A percentile compares a stretch with the other conserved stretches of the same genome.
Conservation (phyloP, 2,888 invertebrate species). For the Spodoptera picta region DNA sequence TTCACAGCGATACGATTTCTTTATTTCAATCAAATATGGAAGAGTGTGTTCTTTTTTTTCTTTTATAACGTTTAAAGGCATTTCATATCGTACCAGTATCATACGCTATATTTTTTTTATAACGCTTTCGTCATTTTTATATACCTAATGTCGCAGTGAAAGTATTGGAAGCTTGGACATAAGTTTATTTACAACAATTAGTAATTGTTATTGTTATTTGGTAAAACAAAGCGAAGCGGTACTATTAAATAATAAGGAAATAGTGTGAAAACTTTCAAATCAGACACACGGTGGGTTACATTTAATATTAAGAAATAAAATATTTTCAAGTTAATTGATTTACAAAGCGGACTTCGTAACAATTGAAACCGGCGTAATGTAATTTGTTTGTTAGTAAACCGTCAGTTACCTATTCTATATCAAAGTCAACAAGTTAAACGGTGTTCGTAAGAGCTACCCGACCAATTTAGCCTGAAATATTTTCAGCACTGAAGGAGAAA, state of each 20-base stretch:
- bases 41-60: background rate
- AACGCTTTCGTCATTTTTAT: no score
- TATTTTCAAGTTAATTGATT: slow-evolving; percentile 39
- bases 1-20: no score
- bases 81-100: slow-evolving; percentile 1
- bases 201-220: slow-evolving; percentile 4
- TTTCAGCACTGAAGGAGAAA: slow-evolving; percentile 66
- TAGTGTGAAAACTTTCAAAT: slow-evolving; percentile 28
- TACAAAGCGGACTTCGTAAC: slow-evolving; percentile 28
- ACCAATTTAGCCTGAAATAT: slow-evolving; percentile 64
- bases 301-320: slow-evolving; percentile 33
- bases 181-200: background rate
- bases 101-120: background rate
- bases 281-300: slow-evolving; percentile 15
- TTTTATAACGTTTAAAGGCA: background rate
- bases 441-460: slow-evolving; percentile 58
- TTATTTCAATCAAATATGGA: background rate
- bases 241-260: slow-evolving; percentile 34
- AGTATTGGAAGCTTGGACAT: slow-evolving; percentile 3
- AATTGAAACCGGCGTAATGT: slow-evolving; percentile 30
- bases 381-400: slow-evolving; percentile 57
- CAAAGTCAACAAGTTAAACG: slow-evolving; percentile 65
- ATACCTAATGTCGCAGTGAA: slow-evolving; percentile 13
- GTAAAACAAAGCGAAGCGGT: slow-evolving; percentile 18
- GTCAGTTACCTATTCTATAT: slow-evolving; percentile 57